Evolutionary conservation across 2,797 vertebrate species (phyloP).

Genomic region (Liparis tanakae): DNA sequence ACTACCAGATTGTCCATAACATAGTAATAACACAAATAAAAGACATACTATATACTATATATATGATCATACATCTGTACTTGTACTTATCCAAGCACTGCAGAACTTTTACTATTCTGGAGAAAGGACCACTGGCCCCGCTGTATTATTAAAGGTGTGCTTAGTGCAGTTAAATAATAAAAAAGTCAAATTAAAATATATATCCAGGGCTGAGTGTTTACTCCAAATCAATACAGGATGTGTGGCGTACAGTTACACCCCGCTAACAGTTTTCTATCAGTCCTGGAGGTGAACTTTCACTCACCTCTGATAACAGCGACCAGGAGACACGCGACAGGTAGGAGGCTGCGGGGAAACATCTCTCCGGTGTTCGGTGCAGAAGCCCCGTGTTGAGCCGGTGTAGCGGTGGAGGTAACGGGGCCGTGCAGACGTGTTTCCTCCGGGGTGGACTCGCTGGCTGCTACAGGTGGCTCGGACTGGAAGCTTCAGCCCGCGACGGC

Average conservation of each 20-base stretch:
- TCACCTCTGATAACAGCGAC: constrained; percentile 51
- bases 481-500: constrained; percentile 29
- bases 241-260: neutral
- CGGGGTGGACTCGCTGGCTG: constrained; percentile 6
- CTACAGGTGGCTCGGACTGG: constrained; percentile 74
- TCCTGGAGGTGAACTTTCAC: constrained; percentile 27
- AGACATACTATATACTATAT: neutral
- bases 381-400: neutral
- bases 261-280: too few relatives aligned
- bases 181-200: neutral
- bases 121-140: neutral
- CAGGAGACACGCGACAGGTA: constrained; percentile 46
- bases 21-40: neutral
- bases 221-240: neutral
- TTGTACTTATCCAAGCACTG: neutral
- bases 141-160: neutral
- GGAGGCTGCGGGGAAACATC: constrained; percentile 36
- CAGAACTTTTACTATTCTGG: neutral
- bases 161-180: neutral
- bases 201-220: neutral
- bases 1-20: neutral
- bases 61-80: neutral
- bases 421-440: constrained; percentile 7
- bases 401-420: constrained; percentile 52
- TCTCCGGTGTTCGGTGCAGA: constrained; percentile 4